Base-by-base conservation (phyloP, 2,888 invertebrate species). In the Eulithis prunata region DNA sequence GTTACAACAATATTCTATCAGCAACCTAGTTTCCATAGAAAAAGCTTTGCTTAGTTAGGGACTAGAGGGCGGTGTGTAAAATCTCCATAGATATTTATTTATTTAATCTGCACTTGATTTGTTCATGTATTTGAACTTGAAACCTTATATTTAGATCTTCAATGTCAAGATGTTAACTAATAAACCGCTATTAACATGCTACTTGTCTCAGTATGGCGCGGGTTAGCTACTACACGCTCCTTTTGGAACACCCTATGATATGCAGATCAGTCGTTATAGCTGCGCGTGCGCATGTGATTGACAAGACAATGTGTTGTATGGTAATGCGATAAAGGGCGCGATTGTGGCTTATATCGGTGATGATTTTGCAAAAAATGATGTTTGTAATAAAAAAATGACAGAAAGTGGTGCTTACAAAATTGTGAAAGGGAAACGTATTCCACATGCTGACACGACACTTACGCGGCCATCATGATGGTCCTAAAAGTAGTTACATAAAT, bases 281-380 rank as follows among this genome's bases (percentile, higher is more conserved):
- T 79, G 75, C 85, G 84, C 85, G 86, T 83, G 84, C 80, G 75
- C 77, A 14, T 55, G 53, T 89, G 89, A 90, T 85, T 88, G 89
- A 88, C 89, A 88, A 82, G 68, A 89, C 89, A 89, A 89, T 89
- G 87, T 84, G 83, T 82, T 80, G 81, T 82, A 88, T 88, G 87
- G 79, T 78, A 88, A 88, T 87, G 71, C 60, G 70, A 68, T 61
- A 72, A 78, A 74, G 79, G 79, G 81, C 76, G 81, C 78, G 77
- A 78, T 79, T 72, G 76, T 64, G 62, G 71, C 72, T 63, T 71
- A 72, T 66, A 68, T 56, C 36, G 56, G 49, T 55, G 62, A 63
- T 57, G 59, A 59, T 60, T 67, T 56, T 67, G 62, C 59, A 41
- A 58, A 55, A 64, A 64, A 46, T 41, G 8, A 60, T 60, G 64